phyloP scores from a whole-genome alignment of 2,888 invertebrate genomes.

The Pachymerium ferrugineum region DNA sequence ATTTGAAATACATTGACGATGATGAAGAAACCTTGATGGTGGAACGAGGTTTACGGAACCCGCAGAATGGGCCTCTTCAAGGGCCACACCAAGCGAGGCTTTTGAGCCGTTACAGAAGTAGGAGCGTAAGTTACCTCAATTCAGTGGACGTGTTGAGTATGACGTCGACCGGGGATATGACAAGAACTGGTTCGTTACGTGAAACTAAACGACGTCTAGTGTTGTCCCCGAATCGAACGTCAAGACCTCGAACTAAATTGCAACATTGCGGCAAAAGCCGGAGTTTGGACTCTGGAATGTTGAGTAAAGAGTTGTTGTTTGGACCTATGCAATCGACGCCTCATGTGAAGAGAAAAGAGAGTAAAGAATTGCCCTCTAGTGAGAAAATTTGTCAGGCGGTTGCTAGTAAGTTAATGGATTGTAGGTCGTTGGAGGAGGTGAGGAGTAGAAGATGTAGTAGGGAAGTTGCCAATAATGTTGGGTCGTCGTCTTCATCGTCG shows the following conservation, averaged over 20 bases:
- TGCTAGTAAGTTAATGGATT: not conserved
- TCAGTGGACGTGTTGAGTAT: constrained; percentile 61
- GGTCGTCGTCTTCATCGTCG: constrained; percentile 17
- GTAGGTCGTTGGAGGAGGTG: constrained; percentile 10
- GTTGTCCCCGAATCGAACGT: constrained; percentile 33
- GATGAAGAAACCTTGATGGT: constrained; percentile 40
- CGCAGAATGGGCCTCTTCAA: constrained; percentile 28
- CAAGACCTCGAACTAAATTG: constrained; percentile 43
- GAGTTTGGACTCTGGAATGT: constrained; percentile 69
- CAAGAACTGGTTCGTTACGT: constrained; percentile 62
- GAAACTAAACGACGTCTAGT: constrained; percentile 54
- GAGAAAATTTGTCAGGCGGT: not conserved
- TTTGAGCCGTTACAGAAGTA: constrained; percentile 68
- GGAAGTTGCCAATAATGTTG: not conserved
- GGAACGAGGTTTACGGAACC: constrained; percentile 35
- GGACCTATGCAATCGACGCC: not conserved
- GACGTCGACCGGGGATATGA: constrained; percentile 54
- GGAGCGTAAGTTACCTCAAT: constrained; percentile 82
- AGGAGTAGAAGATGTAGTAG: not conserved
- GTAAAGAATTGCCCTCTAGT: too few relatives aligned
- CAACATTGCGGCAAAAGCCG: constrained; percentile 71
- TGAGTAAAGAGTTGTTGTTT: not conserved
- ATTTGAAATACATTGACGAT: constrained; percentile 62
- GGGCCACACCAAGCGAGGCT: constrained; percentile 34
- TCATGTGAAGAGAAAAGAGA: not conserved